Evolutionary conservation across 35 echinoderm and acorn worm genomes (phyloP), one percentile per base, ranked within the genome.

Genomic region (Lytechinus pictus): DNA sequence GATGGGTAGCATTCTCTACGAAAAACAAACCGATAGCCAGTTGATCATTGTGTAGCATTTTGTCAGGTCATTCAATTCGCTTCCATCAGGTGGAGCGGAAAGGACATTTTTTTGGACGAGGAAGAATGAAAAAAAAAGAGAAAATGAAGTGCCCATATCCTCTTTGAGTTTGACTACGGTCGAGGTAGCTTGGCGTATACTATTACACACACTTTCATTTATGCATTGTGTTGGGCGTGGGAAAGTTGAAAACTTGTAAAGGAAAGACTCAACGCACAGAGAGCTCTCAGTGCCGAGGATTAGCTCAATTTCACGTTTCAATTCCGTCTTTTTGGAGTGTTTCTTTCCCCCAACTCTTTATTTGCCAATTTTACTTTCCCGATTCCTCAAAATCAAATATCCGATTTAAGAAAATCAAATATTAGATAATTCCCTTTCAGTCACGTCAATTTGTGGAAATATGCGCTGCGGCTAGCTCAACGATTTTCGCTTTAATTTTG

Each of bases 201-300:
- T 93, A 57, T 93, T 93, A 93, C 92, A 93, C 92, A 54, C 92
- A 93, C 92, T 93, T 93, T 93, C 92, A 93, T 93, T 93, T 93
- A 93, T 54, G 92, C 92, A 93, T 93, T 93, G 92, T 93, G 53
- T 57, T 54, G 54, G 54, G 16, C 92, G 92, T 93, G 92, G 92
- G 92, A 93, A 93, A 93, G 92, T 93, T 93, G 55, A 27, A 54
- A 24, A 93, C 28, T 27, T 93, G 92, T 57, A 93, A 44, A 93
- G 92, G 52, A 55, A 93, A 93, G 52, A 93, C 92, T 33, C 29
- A 57, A 93, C 28, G 92, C 24, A 44, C 28, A 12, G 29, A 6
- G 52, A 33, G 91, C 86, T 88, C 44, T 9, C 33, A 44, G 33
- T 44, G 21, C 24, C 27, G 1, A 52, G 88, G 88, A 90, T 90